A percentile compares a stretch with the other conserved stretches of the same genome.
Evolutionary conservation across 2,888 invertebrate genomes (phyloP).

Genomic region (Drosophila neutralis): DNA sequence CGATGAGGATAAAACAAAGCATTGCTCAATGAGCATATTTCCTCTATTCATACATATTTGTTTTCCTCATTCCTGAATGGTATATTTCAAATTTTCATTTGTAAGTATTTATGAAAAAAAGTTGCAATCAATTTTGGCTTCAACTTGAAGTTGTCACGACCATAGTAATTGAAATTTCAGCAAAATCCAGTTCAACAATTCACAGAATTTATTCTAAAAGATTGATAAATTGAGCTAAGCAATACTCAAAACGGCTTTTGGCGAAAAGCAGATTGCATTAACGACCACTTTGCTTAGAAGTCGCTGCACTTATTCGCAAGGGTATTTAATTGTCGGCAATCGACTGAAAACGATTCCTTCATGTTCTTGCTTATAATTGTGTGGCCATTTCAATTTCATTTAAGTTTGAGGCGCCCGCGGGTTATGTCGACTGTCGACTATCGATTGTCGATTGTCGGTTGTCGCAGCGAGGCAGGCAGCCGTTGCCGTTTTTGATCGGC

Average conservation of each 20-base stretch:
- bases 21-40: neutral
- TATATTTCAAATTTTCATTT: neutral
- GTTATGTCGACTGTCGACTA: constrained; percentile 63
- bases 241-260: neutral
- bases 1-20: neutral
- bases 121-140: neutral
- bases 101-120: neutral
- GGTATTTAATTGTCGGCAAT: constrained; percentile 23
- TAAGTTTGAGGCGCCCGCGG: constrained; percentile 69
- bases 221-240: neutral
- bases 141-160: neutral
- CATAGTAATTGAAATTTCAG: neutral
- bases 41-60: neutral
- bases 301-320: neutral
- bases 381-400: constrained; percentile 74
- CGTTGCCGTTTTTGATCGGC: constrained; percentile 49
- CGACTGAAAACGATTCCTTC: neutral
- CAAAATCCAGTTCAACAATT: neutral
- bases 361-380: constrained; percentile 63
- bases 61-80: neutral
- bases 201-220: neutral
- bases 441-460: constrained; percentile 57
- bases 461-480: constrained; percentile 48
- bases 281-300: neutral
- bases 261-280: neutral